Evolutionary conservation across 2,888 invertebrate genomes (phyloP).

Genomic region (Drosophila mettleri): DNA sequence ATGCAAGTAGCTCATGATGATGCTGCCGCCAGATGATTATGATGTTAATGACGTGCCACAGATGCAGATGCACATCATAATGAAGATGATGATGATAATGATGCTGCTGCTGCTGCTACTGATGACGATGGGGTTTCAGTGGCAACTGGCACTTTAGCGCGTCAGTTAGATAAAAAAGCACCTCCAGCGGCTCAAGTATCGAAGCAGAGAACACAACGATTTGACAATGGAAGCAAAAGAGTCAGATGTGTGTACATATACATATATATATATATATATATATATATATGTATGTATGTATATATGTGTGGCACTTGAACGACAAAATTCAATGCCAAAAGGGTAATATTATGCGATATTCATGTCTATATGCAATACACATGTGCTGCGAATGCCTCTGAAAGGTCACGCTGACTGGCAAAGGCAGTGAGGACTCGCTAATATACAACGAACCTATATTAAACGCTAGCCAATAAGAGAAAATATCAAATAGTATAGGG

Average conservation of each 20-base stretch:
- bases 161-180: constrained; percentile 19
- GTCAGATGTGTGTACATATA: neutral
- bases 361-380: neutral
- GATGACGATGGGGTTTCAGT: constrained; percentile 29
- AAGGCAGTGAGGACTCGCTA: constrained; percentile 1
- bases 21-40: constrained; percentile 22
- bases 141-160: constrained; percentile 36
- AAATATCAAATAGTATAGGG: too few relatives aligned
- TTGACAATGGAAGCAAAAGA: constrained; percentile 5
- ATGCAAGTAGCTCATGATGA: constrained; percentile 50
- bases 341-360: constrained; percentile 1
- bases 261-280: neutral
- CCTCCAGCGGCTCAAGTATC: constrained; percentile 53
- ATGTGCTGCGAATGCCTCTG: neutral
- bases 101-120: constrained; percentile 12
- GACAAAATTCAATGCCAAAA: constrained; percentile 26
- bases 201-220: constrained; percentile 23
- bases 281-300: neutral
- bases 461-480: neutral
- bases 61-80: constrained; percentile 33
- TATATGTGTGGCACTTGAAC: neutral
- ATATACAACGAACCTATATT: neutral
- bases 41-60: constrained; percentile 21
- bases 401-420: neutral
- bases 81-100: constrained; percentile 22